Conservation (phyloP, 1,140 invertebrate genomes). For the Eupeodes corollae region DNA sequence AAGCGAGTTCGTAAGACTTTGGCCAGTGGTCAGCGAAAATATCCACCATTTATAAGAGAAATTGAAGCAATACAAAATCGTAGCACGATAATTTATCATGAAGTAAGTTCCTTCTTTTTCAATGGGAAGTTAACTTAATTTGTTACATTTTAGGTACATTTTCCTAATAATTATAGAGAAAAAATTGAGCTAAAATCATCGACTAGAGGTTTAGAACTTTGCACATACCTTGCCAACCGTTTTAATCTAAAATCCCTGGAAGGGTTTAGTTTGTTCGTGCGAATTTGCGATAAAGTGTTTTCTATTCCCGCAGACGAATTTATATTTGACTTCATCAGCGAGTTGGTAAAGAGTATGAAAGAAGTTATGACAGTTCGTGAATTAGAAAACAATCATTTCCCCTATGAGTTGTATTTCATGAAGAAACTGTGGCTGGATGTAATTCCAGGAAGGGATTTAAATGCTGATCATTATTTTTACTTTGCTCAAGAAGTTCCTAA, state of each 20-base stretch:
- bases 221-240: slow-evolving; percentile 64
- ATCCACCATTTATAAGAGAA: slow-evolving; percentile 85
- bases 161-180: slow-evolving; percentile 87
- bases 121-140: not conserved
- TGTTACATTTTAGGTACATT: slow-evolving; percentile 45
- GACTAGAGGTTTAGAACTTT: slow-evolving; percentile 78
- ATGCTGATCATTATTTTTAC: slow-evolving; percentile 89
- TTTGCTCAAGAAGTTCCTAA: slow-evolving; percentile 92
- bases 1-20: slow-evolving; percentile 70
- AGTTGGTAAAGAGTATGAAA: slow-evolving; percentile 76
- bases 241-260: slow-evolving; percentile 62
- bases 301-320: slow-evolving; percentile 86
- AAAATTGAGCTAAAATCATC: slow-evolving; percentile 67
- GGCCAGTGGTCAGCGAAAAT: slow-evolving; percentile 68
- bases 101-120: slow-evolving; percentile 37
- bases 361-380: slow-evolving; percentile 63
- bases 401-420: slow-evolving; percentile 93
- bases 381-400: slow-evolving; percentile 53
- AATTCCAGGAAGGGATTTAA: slow-evolving; percentile 67
- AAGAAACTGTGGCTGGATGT: slow-evolving; percentile 89
- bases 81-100: slow-evolving; percentile 89
- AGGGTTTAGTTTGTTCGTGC: slow-evolving; percentile 87
- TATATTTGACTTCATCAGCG: slow-evolving; percentile 91
- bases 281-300: slow-evolving; percentile 78
- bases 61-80: slow-evolving; percentile 90